Percentiles rank a stretch among this genome's conserved stretches.
These are phyloP conservation scores for Caligus rogercresseyi DNA, from an alignment of 1,140 invertebrate species.

Conservation along the genomic window DNA sequence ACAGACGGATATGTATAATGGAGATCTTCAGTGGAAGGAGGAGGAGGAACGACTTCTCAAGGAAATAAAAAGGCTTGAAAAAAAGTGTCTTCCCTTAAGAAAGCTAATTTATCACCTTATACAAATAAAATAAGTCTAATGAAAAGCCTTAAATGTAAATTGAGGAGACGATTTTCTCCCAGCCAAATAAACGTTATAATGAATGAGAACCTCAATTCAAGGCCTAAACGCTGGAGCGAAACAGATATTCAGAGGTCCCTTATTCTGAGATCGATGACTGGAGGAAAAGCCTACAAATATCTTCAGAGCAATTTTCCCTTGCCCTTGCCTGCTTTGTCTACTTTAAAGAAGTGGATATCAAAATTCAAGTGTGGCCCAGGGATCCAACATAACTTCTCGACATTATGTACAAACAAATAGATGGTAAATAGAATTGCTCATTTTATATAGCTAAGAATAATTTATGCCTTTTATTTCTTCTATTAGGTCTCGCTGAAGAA, in stretches of 20 bases:
- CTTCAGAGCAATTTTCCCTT: neutral
- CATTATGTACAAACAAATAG: neutral
- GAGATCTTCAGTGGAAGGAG: neutral
- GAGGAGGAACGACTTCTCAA: neutral
- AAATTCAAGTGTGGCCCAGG: conserved; percentile 10
- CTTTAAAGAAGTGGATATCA: conserved; percentile 15
- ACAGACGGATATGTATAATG: neutral
- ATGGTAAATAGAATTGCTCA: neutral
- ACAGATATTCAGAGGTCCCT: neutral
- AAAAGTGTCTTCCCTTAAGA: neutral
- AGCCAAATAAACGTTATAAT: too few species aligned
- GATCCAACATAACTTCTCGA: neutral
- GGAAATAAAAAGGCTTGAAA: neutral
- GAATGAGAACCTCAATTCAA: neutral
- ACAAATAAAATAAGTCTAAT: neutral
- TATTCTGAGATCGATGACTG: neutral
- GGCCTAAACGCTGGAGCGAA: neutral
- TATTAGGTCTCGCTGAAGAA: neutral
- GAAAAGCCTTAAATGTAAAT: neutral
- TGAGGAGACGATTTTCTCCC: too few species aligned
- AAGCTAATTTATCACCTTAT: neutral
- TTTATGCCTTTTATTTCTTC: neutral
- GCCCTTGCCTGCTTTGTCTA: conserved; percentile 15
- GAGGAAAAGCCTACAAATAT: neutral
- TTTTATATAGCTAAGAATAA: neutral